phyloP scores from a whole-genome alignment of 2,797 vertebrate species.

The Petrocephalus schoutedeni region DNA sequence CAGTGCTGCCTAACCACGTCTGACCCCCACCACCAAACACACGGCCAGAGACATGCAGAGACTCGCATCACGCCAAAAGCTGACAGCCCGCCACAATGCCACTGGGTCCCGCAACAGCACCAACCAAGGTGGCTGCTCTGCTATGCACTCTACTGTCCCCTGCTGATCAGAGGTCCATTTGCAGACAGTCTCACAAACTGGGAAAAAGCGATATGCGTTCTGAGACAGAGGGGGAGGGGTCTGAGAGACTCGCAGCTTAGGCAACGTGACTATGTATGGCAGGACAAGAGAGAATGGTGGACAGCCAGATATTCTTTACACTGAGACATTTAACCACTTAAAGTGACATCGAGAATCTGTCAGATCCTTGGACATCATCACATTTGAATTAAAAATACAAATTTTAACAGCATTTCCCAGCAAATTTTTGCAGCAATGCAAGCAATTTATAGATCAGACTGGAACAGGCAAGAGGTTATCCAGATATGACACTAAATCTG shows the following conservation, averaged over 20 bases:
- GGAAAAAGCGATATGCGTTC: neutral
- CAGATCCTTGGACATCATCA: conserved; percentile 48
- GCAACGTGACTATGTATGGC: conserved; percentile 31
- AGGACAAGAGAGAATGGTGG: conserved; percentile 28
- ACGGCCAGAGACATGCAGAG: neutral
- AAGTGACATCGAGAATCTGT: conserved; percentile 50
- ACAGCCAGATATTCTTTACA: conserved; percentile 50
- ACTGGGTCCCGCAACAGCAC: neutral
- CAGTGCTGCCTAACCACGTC: conserved; percentile 34
- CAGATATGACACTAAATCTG: conserved; percentile 30
- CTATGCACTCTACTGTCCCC: neutral
- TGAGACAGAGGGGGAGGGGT: neutral
- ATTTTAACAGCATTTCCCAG: conserved; percentile 56
- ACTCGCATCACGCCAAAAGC: neutral
- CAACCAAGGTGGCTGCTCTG: neutral
- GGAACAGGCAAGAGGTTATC: conserved; percentile 53
- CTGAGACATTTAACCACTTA: conserved; percentile 56
- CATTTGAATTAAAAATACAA: conserved; percentile 32
- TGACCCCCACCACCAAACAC: neutral
- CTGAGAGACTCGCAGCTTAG: neutral
- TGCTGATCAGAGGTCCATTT: neutral
- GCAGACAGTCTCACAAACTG: neutral
- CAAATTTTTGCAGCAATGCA: conserved; percentile 52
- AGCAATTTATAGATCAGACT: conserved; percentile 54
- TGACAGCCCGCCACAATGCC: neutral